These are phyloP conservation scores for Pollenia amentaria DNA, from an alignment of 2,888 invertebrate genomes.

Conservation along the genomic window DNA sequence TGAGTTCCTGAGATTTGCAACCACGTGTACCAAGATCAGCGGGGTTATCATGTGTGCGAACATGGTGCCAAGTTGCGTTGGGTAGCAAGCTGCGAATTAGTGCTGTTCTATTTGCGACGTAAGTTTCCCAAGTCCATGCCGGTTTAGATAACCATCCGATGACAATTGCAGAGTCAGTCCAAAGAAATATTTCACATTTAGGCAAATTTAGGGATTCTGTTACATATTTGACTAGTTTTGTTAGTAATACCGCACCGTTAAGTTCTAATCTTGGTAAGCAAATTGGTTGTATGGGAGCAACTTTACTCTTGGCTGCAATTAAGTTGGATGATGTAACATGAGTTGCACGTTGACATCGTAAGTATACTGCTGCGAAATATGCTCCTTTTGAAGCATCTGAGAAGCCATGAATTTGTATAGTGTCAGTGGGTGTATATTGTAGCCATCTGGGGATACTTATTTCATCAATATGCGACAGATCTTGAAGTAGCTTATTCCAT, in stretches of 20 bases:
- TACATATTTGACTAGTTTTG: conserved; percentile 2
- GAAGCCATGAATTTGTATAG: conserved; percentile 44
- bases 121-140: conserved; percentile 30
- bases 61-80: conserved; percentile 4
- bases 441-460: conserved; percentile 42
- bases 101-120: conserved; percentile 25
- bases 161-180: conserved; percentile 23
- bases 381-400: conserved; percentile 34
- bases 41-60: conserved; percentile 28
- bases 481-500: conserved; percentile 23
- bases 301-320: conserved; percentile 51
- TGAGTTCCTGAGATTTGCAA: too few species aligned
- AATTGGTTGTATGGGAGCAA: conserved; percentile 17
- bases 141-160: conserved; percentile 1
- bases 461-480: conserved; percentile 2
- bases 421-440: conserved; percentile 1
- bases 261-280: conserved; percentile 8
- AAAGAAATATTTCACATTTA: background rate
- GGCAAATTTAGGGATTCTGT: background rate
- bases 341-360: background rate
- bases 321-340: conserved; percentile 13
- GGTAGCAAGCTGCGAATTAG: background rate
- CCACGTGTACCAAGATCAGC: conserved; percentile 23
- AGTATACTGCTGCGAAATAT: conserved; percentile 20
- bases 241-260: conserved; percentile 24